A percentile compares a stretch with the other conserved stretches of the same genome.
These are phyloP conservation scores for Catonia carolina DNA, from an alignment of 2,888 invertebrate species.

Conservation along the genomic window DNA sequence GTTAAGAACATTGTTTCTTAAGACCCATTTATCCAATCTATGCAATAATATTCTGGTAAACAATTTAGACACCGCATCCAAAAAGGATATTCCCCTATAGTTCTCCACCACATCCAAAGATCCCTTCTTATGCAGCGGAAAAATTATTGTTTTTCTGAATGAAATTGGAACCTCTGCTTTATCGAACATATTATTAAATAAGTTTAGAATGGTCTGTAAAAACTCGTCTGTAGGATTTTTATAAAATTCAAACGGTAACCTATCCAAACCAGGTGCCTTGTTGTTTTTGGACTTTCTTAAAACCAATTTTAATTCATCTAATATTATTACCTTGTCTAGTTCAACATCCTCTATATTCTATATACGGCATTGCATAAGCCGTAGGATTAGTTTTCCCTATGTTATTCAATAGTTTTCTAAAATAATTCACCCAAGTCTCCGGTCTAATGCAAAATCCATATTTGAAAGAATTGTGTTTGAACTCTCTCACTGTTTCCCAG, in stretches of 20 bases:
- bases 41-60: neutral
- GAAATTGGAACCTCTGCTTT: no score
- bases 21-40: neutral
- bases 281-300: constrained; percentile 6
- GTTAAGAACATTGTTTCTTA: no score
- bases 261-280: constrained; percentile 15
- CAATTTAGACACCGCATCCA: neutral
- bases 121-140: constrained; percentile 13
- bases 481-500: constrained; percentile 9
- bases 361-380: neutral
- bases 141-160: constrained; percentile 8
- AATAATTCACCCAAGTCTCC: constrained; percentile 5
- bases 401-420: constrained; percentile 8
- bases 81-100: constrained; percentile 9
- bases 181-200: no score
- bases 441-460: neutral
- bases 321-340: neutral
- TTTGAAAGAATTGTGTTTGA: neutral
- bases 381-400: neutral
- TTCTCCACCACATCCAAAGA: neutral
- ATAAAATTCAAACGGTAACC: constrained; percentile 8
- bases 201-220: no score
- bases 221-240: neutral
- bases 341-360: neutral
- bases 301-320: neutral